Percentiles rank a stretch among this genome's conserved stretches.
Conservation (phyloP, 2,888 invertebrate species). For the Druceiella hillmani region DNA sequence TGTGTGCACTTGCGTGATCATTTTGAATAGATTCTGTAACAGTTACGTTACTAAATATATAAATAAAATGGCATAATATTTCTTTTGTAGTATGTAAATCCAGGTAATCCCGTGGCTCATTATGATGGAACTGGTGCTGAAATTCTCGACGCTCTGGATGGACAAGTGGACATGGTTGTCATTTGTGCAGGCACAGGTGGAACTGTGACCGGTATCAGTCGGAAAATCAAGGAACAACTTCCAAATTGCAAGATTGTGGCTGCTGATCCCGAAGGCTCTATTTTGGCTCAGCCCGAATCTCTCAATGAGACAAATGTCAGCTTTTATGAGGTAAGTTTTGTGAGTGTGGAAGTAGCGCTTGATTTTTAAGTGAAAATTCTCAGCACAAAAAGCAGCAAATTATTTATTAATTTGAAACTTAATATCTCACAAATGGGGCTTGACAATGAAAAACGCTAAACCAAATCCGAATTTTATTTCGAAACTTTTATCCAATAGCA, state of each 20-base stretch:
- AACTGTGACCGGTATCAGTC: slow-evolving; percentile 85
- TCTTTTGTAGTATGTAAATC: slow-evolving; percentile 74
- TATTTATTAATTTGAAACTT: no score
- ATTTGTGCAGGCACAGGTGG: slow-evolving; percentile 92
- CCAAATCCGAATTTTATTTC: no score
- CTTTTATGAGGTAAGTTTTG: slow-evolving; percentile 77
- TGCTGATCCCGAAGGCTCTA: slow-evolving; percentile 90
- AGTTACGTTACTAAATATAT: no score
- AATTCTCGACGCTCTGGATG: slow-evolving; percentile 70
- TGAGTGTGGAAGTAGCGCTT: no score
- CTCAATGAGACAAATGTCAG: slow-evolving; percentile 66
- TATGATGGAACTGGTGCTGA: slow-evolving; percentile 95
- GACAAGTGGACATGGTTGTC: slow-evolving; percentile 83
- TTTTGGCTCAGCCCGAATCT: slow-evolving; percentile 73
- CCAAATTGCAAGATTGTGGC: slow-evolving; percentile 78
- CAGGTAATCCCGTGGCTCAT: slow-evolving; percentile 94
- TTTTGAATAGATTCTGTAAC: no score
- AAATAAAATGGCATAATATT: no score
- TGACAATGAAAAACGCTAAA: no score
- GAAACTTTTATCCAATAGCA: no score
- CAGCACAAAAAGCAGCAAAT: no score
- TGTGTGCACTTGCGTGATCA: no score
- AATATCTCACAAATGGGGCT: no score
- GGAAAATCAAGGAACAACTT: slow-evolving; percentile 83
- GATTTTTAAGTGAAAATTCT: no score